These are phyloP conservation scores for Nothobranchius kuhntae DNA, from an alignment of 2,113 vertebrate species.

Conservation along the genomic window DNA sequence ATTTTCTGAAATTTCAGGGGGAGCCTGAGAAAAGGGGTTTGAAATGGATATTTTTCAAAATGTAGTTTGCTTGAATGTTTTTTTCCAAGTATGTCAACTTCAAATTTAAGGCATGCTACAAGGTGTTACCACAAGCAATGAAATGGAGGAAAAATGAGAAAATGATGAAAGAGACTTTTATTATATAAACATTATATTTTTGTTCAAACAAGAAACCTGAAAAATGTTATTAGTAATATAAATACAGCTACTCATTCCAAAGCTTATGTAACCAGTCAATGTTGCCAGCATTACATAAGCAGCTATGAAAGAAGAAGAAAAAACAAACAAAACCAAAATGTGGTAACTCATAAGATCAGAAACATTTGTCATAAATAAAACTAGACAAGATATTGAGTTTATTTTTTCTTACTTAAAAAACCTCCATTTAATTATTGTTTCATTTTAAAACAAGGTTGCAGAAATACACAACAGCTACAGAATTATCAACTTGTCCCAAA, in stretches of 20 bases:
- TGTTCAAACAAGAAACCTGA: neutral
- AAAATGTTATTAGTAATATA: neutral
- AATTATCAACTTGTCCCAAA: neutral
- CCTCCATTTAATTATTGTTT: neutral
- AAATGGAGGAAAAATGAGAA: too few relatives aligned
- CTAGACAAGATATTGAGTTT: neutral
- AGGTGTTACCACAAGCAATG: too few relatives aligned
- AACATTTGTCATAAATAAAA: too few relatives aligned
- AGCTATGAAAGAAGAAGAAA: neutral
- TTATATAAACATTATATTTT: neutral
- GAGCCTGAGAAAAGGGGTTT: too few relatives aligned
- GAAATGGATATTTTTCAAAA: too few relatives aligned
- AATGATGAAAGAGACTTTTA: too few relatives aligned
- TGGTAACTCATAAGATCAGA: too few relatives aligned
- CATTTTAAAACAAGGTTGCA: neutral
- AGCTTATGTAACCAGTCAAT: neutral
- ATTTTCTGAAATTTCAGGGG: too few relatives aligned
- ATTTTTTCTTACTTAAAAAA: neutral
- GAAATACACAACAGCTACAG: neutral
- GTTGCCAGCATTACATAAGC: neutral
- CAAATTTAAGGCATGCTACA: too few relatives aligned
- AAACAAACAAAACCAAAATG: too few relatives aligned
- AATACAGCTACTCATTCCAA: neutral
- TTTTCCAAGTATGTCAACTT: too few relatives aligned
- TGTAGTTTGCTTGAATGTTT: too few relatives aligned